Evolutionary conservation across 2,888 invertebrate species (phyloP).

Genomic region (Bembecia ichneumoniformis): DNA sequence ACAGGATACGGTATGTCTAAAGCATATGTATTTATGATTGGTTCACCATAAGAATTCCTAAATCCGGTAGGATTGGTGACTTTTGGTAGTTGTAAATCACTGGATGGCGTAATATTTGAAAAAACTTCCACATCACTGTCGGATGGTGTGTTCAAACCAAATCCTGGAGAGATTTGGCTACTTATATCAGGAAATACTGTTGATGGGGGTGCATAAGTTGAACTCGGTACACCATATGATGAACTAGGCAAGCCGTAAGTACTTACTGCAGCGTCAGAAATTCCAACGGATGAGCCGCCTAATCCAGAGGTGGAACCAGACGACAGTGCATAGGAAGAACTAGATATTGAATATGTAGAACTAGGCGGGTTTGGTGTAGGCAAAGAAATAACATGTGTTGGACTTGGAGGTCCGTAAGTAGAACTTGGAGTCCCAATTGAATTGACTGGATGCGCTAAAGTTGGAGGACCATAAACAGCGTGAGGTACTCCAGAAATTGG

Average conservation of each 20-base stretch:
- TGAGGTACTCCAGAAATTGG: slow-evolving; percentile 35
- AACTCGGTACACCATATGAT: slow-evolving; percentile 20
- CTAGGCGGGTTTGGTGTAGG: slow-evolving; percentile 44
- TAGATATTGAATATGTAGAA: slow-evolving; percentile 32
- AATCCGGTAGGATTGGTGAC: slow-evolving; percentile 45
- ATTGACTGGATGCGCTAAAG: slow-evolving; percentile 25
- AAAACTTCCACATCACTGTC: slow-evolving; percentile 31
- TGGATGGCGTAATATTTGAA: slow-evolving; percentile 26
- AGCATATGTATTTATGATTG: slow-evolving; percentile 40
- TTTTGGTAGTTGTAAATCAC: slow-evolving; percentile 46
- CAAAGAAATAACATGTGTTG: slow-evolving; percentile 40
- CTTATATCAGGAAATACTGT: slow-evolving; percentile 17
- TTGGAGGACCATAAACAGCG: slow-evolving; percentile 41
- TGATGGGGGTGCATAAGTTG: slow-evolving; percentile 29
- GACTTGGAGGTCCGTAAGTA: slow-evolving; percentile 34
- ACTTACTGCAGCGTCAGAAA: slow-evolving; percentile 14
- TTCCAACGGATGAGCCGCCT: slow-evolving; percentile 6
- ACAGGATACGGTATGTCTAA: slow-evolving; percentile 46
- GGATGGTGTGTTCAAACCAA: neutral
- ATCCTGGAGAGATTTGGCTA: neutral
- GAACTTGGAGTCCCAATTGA: slow-evolving; percentile 44
- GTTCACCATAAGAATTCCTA: slow-evolving; percentile 61
- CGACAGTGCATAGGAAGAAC: slow-evolving; percentile 4
- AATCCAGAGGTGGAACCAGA: neutral
- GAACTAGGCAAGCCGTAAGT: slow-evolving; percentile 15